phyloP scores from a whole-genome alignment of 2,113 vertebrate genomes.

The Barnardius zonarius region DNA sequence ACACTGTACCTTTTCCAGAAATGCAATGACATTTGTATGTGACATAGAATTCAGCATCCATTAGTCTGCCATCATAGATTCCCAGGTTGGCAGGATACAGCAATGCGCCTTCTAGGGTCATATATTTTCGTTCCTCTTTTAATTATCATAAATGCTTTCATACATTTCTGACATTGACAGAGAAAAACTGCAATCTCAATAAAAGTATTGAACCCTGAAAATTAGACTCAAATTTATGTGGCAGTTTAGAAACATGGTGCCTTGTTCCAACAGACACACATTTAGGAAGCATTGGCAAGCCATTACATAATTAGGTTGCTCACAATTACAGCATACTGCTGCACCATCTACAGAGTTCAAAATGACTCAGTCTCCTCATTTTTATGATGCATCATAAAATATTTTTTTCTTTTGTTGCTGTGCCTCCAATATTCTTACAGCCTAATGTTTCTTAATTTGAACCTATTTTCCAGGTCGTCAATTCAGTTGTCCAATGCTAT shows the following conservation, averaged over 20 bases:
- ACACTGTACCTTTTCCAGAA: neutral
- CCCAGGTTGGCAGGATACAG: neutral
- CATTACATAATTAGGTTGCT: neutral
- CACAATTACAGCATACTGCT: neutral
- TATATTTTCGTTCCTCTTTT: slow-evolving; percentile 22
- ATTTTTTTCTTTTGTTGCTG: neutral
- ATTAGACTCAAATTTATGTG: slow-evolving; percentile 45
- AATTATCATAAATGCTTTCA: slow-evolving; percentile 33
- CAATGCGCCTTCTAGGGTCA: neutral
- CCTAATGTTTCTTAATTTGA: slow-evolving; percentile 6
- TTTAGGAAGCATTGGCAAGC: neutral
- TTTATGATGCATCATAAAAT: neutral
- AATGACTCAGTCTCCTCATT: neutral
- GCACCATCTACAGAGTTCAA: neutral
- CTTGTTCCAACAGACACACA: neutral
- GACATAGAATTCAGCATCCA: neutral
- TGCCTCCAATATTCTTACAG: neutral
- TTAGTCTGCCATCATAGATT: neutral
- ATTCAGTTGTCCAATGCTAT: neutral
- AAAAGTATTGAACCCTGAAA: slow-evolving; percentile 47
- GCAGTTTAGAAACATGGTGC: slow-evolving; percentile 14
- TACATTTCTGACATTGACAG: slow-evolving; percentile 21
- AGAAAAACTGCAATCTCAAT: slow-evolving; percentile 38
- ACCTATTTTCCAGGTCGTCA: slow-evolving; percentile 35
- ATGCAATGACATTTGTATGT: neutral